Percentiles rank a stretch among this genome's conserved stretches.
Conservation (phyloP, 2,113 vertebrate genomes). For the Phoxinus phoxinus region DNA sequence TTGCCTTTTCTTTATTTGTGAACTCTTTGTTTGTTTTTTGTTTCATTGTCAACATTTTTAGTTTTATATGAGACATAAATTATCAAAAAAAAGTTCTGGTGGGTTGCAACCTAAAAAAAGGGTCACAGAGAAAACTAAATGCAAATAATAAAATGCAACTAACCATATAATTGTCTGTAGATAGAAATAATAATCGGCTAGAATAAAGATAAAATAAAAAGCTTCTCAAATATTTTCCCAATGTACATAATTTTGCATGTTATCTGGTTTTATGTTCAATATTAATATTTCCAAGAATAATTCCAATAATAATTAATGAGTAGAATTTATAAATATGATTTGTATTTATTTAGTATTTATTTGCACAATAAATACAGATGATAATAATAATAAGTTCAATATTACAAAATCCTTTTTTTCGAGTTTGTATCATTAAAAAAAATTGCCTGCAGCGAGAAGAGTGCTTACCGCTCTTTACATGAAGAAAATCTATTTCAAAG, state of each 20-base stretch:
- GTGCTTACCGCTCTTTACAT: background rate
- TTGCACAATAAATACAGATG: background rate
- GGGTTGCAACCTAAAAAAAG: background rate
- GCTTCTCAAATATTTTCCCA: background rate
- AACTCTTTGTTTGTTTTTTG: background rate
- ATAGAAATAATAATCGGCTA: background rate
- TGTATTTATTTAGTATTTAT: background rate
- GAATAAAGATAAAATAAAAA: background rate
- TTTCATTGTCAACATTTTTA: background rate
- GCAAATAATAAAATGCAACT: background rate
- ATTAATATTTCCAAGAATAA: background rate
- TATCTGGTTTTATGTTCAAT: background rate
- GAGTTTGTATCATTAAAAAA: background rate
- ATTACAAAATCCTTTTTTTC: background rate
- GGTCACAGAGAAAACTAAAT: background rate
- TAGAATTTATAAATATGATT: too few species aligned
- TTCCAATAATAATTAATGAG: background rate
- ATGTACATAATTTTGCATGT: background rate
- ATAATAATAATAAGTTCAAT: background rate
- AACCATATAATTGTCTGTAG: background rate
- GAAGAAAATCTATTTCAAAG: conserved; percentile 17
- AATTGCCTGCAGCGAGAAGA: background rate
- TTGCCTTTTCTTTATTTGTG: background rate
- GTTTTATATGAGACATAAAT: background rate
- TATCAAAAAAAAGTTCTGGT: background rate